Evolutionary conservation across 2,113 vertebrate species (phyloP), one percentile per base, ranked within the genome.

Genomic region (Suncus etruscus): DNA sequence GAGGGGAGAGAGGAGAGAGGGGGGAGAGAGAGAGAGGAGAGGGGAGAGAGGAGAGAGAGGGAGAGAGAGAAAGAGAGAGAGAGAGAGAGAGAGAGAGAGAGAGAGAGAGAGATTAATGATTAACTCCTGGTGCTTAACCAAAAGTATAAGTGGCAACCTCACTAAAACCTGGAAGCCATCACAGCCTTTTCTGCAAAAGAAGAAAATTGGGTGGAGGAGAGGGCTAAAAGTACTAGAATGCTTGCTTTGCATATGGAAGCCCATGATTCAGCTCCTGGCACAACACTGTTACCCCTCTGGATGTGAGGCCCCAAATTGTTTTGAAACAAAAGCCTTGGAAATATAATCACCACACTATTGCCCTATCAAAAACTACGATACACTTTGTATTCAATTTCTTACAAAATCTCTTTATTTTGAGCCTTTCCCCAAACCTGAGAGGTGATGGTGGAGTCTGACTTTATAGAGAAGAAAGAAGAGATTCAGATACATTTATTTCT

Each of bases 141-240:
- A 90, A 61, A 83, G 50, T 47, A 75, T 65, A 25, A 89, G 83
- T 29, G n/a, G 58, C 10, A 63, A 39, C 68, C 63, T 85, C 50
- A n/a, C 14, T 82, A 45, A 48, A 20, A 58, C 58, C 66, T 47
- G 31, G 75, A 78, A 16, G 32, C 39, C 69, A 14, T 24, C 22
- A 29, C 6, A 47, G 39, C 39, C 74, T 48, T 54, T 11, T 15
- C 77, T 68, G n/a, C 8, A n/a, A 54, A 78, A 81, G 70, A 68
- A 81, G 48, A 3, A 10, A 29, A 20, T 22, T 61, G 58, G 58
- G 39, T 5, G 39, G 39, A 39, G 58, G 4, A 20, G 18, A 20
- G 3, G 58, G 14, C 58, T 61, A 3, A 61, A 61, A 61, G 58
- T 1, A 18, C 54, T 58, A 58, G 58, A 61, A 58, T 58, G 54